Evolutionary conservation across 2,888 invertebrate genomes (phyloP), one percentile per base, ranked within the genome.

Genomic region (Oscheius myriophilus): DNA sequence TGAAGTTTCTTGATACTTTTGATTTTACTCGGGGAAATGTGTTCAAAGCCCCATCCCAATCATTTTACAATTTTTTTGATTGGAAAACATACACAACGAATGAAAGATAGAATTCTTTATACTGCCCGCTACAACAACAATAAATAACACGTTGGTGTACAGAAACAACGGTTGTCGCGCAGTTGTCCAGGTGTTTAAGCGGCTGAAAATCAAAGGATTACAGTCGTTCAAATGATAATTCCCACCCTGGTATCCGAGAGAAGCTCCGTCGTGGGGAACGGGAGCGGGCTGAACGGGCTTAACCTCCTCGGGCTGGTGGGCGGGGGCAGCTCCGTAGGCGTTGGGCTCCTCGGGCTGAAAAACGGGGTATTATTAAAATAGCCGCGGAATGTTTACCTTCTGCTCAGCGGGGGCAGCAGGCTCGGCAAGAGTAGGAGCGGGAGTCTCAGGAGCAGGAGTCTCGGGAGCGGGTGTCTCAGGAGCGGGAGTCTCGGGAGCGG

Each of bases 201-300:
- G 9, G 33, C 33, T 33, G 33, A 33, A 33, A 33, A 33, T 6
- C n/a, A 33, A 9, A 33, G 9, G 33, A 33, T 33, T 33, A 33
- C 4, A 33, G 3, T 33, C 9, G 9, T 6, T 33, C 9, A 33
- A 9, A 33, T 3, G 3, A 9, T 33, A 33, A 6, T 9, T 3
- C 33, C 9, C 9, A 33, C 33, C 54, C 12, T 23, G 51, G 26
- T 65, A 65, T 25, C 65, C 65, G 18, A 65, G 55, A 25, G 70
- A 54, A 23, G 72, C 54, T 7, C 71, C 67, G 21, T 64, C 23
- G 11, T 61, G 52, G 41, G 71, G 66, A 7, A 65, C 74, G 23
- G 70, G 53, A n/a, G 54, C 64, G 49, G 71, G 71, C 25, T 62
- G 61, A 14, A 65, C 63, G 39, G 71, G 68, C 6, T 62, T 67